These are phyloP conservation scores for Drosophila burlai DNA, from an alignment of 1,140 invertebrate genomes.

Conservation along the genomic window DNA sequence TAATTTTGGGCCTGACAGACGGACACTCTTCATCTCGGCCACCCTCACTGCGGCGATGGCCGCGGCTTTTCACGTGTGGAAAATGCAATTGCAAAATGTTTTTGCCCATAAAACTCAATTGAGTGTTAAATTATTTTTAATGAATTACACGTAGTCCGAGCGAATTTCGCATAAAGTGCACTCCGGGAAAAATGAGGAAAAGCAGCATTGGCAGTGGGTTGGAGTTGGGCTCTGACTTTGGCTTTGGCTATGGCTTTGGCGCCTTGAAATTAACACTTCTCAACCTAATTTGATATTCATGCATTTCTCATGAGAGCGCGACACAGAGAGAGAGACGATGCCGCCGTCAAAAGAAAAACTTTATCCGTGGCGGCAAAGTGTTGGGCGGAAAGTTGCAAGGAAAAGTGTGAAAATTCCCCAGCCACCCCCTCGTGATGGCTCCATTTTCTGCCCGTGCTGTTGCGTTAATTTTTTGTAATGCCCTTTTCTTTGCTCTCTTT, in stretches of 20 bases:
- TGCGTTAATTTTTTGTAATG: constrained; percentile 57
- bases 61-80: constrained; percentile 8
- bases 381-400: constrained; percentile 42
- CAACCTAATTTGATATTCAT: constrained; percentile 77
- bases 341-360: constrained; percentile 50
- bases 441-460: constrained; percentile 17
- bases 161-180: constrained; percentile 15
- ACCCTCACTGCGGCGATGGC: neutral
- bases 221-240: too few relatives aligned
- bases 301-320: constrained; percentile 69
- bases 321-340: constrained; percentile 13
- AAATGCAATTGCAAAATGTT: constrained; percentile 27
- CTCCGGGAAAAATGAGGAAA: neutral
- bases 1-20: constrained; percentile 24
- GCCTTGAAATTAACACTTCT: constrained; percentile 79
- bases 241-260: neutral
- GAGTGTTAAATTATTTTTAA: constrained; percentile 43
- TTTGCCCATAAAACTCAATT: constrained; percentile 30
- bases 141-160: constrained; percentile 22
- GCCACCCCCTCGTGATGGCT: constrained; percentile 31
- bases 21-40: constrained; percentile 6
- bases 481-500: neutral
- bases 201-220: neutral
- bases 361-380: constrained; percentile 55
- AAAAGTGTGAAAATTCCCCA: constrained; percentile 76